Evolutionary conservation across 2,113 vertebrate genomes (phyloP), one percentile per base, ranked within the genome.

Genomic region (Symphodus melops): DNA sequence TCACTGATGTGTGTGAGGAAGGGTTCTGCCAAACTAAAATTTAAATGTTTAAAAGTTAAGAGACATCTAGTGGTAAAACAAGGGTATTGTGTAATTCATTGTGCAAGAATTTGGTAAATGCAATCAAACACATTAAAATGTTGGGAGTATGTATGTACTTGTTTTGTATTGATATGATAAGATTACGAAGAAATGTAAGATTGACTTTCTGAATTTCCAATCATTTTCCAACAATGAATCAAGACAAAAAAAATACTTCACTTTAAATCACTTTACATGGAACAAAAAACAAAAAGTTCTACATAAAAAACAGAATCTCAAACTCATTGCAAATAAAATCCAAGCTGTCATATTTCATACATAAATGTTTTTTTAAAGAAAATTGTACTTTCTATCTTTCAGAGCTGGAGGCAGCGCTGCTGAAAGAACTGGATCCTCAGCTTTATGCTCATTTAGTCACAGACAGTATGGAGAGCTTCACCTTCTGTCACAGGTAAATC

Each of bases 401-500:
- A 95, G 95, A 94, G 79, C 58, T 95, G 61, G 94, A 94, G 72
- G 94, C 93, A 13, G 90, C 89, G 19, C 79, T 95, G 25, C 68
- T 95, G 57, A 94, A 94, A 72, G 94, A 95, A 75, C 85, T 95
- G 74, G 95, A 95, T 44, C 90, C 92, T 48, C 81, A 83, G 3
- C 93, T 95, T 59, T 87, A 95, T 60, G 36, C 85, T 76, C 93
- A 95, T 75, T 83, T 95, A 20, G 83, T 93, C 71, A 92, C 89
- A 46, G 92, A 94, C 70, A 88, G 23, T 77, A 90, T 94, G 91
- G 94, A 95, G 72, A 90, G 90, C 57, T 89, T 95, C 63, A 91
- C 93, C 9, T 95, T 95, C 81, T 95, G 94, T 80, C 94, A 95
- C 91, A 95, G 94, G 94, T 95, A 80, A 33, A 54, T 54, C 25